Base-by-base conservation (phyloP, 1,140 invertebrate species). In the Drosophila setifemur region DNA sequence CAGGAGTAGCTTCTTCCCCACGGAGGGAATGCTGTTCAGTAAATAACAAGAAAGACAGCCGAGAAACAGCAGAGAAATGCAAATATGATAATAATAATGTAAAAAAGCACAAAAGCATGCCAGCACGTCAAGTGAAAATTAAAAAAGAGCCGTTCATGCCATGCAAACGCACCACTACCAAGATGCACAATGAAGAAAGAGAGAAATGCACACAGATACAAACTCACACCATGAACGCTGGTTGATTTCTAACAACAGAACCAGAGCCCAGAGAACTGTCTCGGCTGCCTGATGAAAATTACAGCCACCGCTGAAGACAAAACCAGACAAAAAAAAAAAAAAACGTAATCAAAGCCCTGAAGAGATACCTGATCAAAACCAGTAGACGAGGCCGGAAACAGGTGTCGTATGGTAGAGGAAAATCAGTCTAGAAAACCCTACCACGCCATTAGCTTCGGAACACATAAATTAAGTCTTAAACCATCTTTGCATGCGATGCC, bases 71-170 rank as follows among this genome's bases (percentile, higher is more conserved):
- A 67, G 45, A 68, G 47, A 83, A 74, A 83, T 83, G 73, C 79
- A 83, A 83, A 83, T 83, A 83, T 85, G 70, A 83, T 83, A 83
- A 85, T 83, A 78, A 83, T 85, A 85, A 79, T 79, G 75, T 85
- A 67, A 66, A 78, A 74, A 74, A 44, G 42, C 45, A 54, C 61
- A 60, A 81, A 76, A 61, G 60, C 73, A 72, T 61, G 73, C 73
- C 47, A 73, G 75, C 73, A 82, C 79, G 79, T 85, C 73, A 85
- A 83, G 78, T 83, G 78, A 83, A 83, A 83, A 83, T 83, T 79
- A 78, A 79, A 73, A 68, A 81, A 83, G 68, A 83, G 60, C 55
- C 45, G 50, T 39, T 52, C 45, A 54, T 21, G 54, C 31, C 9
- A 9, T 21, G 42, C 43, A 54, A 12, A 39, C 4, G 47, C 23